Conservation (phyloP, 2,797 vertebrate genomes). For the Masticophis lateralis region DNA sequence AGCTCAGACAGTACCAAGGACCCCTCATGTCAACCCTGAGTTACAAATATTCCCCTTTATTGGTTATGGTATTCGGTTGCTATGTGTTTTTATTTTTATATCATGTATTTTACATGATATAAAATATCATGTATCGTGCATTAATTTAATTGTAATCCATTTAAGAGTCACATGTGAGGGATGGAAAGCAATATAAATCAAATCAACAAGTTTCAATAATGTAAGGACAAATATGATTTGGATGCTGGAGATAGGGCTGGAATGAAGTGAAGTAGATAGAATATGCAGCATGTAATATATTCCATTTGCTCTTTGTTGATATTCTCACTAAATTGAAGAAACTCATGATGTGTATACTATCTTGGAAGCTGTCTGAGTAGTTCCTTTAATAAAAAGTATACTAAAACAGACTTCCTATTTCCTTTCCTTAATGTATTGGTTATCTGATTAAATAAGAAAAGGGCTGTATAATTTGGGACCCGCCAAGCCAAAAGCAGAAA, state of each 20-base stretch:
- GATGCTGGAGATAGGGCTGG: background rate
- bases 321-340: background rate
- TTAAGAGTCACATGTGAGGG: background rate
- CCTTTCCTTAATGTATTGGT: background rate
- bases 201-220: background rate
- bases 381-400: background rate
- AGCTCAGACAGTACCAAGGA: no score
- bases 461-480: background rate
- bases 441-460: background rate
- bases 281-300: no score
- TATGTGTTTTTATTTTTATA: no score
- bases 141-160: background rate
- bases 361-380: background rate
- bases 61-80: no score
- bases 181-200: background rate
- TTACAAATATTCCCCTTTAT: no score
- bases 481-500: background rate
- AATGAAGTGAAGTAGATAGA: background rate
- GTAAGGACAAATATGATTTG: background rate
- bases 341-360: background rate
- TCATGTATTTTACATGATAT: no score
- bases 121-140: no score
- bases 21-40: no score
- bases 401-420: background rate
- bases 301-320: background rate